A percentile compares a stretch with the other conserved stretches of the same genome.
Conservation (phyloP, 1,140 invertebrate species). For the Aphis craccivora region DNA sequence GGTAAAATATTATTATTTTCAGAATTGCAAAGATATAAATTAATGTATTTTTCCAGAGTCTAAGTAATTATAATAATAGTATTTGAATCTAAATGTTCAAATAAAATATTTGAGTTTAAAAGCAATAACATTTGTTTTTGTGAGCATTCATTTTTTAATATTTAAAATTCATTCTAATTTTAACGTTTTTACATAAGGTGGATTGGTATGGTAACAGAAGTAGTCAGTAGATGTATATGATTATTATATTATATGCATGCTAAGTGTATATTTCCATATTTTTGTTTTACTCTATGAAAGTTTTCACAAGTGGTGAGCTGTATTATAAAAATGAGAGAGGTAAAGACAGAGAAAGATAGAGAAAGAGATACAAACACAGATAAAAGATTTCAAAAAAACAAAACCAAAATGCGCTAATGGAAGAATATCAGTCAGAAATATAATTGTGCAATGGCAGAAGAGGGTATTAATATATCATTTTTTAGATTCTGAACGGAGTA, state of each 20-base stretch:
- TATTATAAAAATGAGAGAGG: background rate
- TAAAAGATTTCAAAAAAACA: background rate
- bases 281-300: background rate
- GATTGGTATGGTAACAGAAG: background rate
- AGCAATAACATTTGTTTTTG: background rate
- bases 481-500: too few relatives aligned
- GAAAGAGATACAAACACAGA: background rate
- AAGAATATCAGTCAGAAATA: background rate
- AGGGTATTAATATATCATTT: too few relatives aligned
- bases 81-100: background rate
- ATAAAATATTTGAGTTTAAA: background rate
- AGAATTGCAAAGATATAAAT: background rate
- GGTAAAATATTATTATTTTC: background rate
- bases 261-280: background rate
- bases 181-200: background rate
- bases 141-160: conserved; percentile 15
- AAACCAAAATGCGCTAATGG: background rate
- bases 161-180: conserved; percentile 22
- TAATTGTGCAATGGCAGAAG: background rate
- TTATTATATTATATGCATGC: conserved; percentile 3
- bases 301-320: background rate
- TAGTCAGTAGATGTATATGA: background rate
- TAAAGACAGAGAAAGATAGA: background rate
- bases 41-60: background rate
- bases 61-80: background rate